These are phyloP conservation scores for Schlechtendalia chinensis DNA, from an alignment of 1,140 invertebrate genomes.

Conservation along the genomic window DNA sequence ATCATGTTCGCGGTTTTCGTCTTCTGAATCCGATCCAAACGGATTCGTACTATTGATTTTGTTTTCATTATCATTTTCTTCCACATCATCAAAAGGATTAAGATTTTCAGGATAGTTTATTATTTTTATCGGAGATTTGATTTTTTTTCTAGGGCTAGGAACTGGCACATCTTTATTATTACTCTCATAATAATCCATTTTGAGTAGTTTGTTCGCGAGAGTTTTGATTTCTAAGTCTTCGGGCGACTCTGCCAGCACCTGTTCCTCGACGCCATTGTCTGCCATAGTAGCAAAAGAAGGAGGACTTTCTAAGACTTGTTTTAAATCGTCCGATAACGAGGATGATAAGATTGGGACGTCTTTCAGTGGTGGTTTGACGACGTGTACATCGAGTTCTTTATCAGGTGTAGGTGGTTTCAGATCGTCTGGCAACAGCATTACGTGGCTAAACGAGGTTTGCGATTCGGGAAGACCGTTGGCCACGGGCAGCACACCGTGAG, in stretches of 20 bases:
- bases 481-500: no score
- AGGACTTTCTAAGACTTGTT: slow-evolving; percentile 29
- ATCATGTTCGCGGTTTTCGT: slow-evolving; percentile 60
- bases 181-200: slow-evolving; percentile 45
- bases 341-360: background rate
- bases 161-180: slow-evolving; percentile 28
- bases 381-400: background rate
- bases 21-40: slow-evolving; percentile 68
- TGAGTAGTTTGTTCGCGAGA: slow-evolving; percentile 25
- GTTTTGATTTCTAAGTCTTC: slow-evolving; percentile 40
- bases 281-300: no score
- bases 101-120: slow-evolving; percentile 70
- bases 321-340: slow-evolving; percentile 17
- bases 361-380: background rate
- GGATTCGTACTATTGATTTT: slow-evolving; percentile 63
- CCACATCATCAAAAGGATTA: slow-evolving; percentile 74
- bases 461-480: no score
- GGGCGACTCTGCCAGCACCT: background rate
- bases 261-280: background rate
- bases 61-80: slow-evolving; percentile 60
- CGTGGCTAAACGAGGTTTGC: no score
- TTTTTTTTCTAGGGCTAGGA: slow-evolving; percentile 41
- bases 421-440: background rate
- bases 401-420: background rate
- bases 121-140: background rate